Conservation (phyloP, 2,888 invertebrate species). For the Oxytorus armatus region DNA sequence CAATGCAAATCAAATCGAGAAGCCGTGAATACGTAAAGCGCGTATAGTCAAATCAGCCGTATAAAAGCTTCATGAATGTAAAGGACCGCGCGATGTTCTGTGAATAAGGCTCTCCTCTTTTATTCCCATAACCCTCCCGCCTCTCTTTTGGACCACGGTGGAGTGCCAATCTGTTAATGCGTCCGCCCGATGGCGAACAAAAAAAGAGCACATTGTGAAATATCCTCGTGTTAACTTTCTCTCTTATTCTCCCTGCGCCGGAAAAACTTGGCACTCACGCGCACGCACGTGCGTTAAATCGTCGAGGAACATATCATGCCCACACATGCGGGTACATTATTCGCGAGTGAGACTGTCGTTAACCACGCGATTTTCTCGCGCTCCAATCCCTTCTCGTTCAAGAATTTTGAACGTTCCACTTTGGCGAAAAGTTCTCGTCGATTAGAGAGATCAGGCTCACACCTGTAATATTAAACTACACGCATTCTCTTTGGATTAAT, state of each 20-base stretch:
- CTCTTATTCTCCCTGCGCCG: neutral
- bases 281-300: slow-evolving; percentile 57
- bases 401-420: slow-evolving; percentile 61
- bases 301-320: slow-evolving; percentile 22
- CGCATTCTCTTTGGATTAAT: neutral
- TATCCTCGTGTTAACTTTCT: slow-evolving; percentile 65
- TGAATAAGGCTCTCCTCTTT: slow-evolving; percentile 77
- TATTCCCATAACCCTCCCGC: slow-evolving; percentile 43
- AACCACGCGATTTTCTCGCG: slow-evolving; percentile 59
- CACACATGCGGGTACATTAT: slow-evolving; percentile 3
- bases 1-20: slow-evolving; percentile 84
- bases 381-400: slow-evolving; percentile 29
- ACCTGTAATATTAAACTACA: neutral
- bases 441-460: slow-evolving; percentile 19
- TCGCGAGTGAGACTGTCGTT: slow-evolving; percentile 38
- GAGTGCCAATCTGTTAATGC: slow-evolving; percentile 84
- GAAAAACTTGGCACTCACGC: slow-evolving; percentile 41
- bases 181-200: slow-evolving; percentile 66
- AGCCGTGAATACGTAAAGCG: slow-evolving; percentile 78
- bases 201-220: slow-evolving; percentile 60
- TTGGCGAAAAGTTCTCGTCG: slow-evolving; percentile 52
- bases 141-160: slow-evolving; percentile 73
- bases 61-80: slow-evolving; percentile 84
- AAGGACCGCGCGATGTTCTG: slow-evolving; percentile 81
- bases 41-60: slow-evolving; percentile 82